Base-by-base conservation (phyloP, 2,888 invertebrate species). In the Lycaena phlaeas region DNA sequence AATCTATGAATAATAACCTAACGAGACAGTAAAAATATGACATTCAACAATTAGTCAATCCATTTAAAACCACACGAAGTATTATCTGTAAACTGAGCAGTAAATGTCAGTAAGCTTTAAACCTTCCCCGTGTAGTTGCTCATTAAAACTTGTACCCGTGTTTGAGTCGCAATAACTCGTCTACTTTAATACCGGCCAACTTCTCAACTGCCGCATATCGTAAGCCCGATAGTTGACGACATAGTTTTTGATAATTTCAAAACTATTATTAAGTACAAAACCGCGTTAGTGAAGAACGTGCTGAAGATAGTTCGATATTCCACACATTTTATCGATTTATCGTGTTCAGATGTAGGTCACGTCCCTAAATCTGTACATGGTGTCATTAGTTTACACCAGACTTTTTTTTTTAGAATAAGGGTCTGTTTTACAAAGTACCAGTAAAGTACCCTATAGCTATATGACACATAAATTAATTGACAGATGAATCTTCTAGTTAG, bases 121-220 rank as follows among this genome's bases (percentile, higher is more conserved):
- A 25, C 29, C 9, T 22, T 22, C 25, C 30, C 22, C 39, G 40
- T 22, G 48, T 38, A 42, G 45, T 44, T 49, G 46, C 53, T 51
- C 53, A 51, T 53, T 53, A 53, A 52, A 53, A 53, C 46, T 52
- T 52, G 43, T 48, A 44, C 27, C 29, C 43, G 38, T 46, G 46
- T 49, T 51, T 49, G 44, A 46, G 44, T 46, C 43, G 38, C 41
- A 40, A 44, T 48, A 51, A 43, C 27, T 42, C 40, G 26, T 30
- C 36, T 43, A 48, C 37, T 31, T 38, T 39, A 25, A 34, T 22
- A 30, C 40, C 15, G 38, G 10, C 34, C 18, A 22, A 11, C 30
- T 41, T 22, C 14, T 14, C 36, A 27, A 34, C 18, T 38, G 26
- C 31, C 9, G 39, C 17, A 25, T 22, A 30, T 30, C 40, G 36